Evolutionary conservation across 2,797 vertebrate species (phyloP).

Genomic region (Rousettus madagascariensis): DNA sequence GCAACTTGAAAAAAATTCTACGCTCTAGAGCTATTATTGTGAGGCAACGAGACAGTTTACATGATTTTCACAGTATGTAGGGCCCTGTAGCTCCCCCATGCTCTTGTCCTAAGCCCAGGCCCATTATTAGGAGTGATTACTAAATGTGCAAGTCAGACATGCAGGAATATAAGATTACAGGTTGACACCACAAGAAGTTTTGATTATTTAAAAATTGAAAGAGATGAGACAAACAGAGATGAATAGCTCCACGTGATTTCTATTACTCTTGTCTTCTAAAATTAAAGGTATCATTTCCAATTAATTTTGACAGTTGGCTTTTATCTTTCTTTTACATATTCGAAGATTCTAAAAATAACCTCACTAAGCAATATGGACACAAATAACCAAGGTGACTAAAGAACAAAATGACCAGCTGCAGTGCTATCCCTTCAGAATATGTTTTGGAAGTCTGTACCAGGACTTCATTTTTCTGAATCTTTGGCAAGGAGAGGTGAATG

Average conservation of each 20-base stretch:
- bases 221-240: conserved; percentile 78
- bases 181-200: conserved; percentile 77
- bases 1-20: background rate
- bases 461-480: background rate
- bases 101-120: conserved; percentile 70
- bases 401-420: conserved; percentile 64
- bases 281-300: conserved; percentile 80
- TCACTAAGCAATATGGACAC: conserved; percentile 55
- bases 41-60: conserved; percentile 25
- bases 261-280: conserved; percentile 79
- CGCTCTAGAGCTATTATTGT: background rate
- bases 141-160: conserved; percentile 74
- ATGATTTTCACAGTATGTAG: background rate
- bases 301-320: conserved; percentile 79
- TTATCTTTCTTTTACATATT: conserved; percentile 72
- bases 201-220: conserved; percentile 80
- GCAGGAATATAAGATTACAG: conserved; percentile 78
- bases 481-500: background rate
- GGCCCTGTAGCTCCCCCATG: conserved; percentile 39
- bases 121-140: conserved; percentile 59
- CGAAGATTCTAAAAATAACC: conserved; percentile 78
- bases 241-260: conserved; percentile 76
- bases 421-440: background rate
- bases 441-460: background rate
- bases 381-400: conserved; percentile 67